phyloP scores from a whole-genome alignment of 2,888 invertebrate species.

The Leptura quadrifasciata region DNA sequence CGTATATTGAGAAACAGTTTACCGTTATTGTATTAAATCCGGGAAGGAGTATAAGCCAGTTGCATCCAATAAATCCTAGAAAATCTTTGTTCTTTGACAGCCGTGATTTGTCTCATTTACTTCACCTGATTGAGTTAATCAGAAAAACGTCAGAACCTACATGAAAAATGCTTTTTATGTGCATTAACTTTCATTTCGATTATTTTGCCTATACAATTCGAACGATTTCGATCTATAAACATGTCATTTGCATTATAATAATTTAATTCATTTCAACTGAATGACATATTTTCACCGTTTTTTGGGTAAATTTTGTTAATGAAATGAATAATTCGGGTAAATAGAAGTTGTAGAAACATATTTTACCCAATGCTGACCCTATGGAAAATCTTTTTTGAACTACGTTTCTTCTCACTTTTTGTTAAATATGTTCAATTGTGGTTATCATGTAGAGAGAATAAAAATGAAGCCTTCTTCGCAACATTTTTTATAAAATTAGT shows the following conservation, averaged over 20 bases:
- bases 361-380: no score
- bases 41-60: slow-evolving; percentile 41
- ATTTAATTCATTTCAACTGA: not conserved
- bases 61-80: slow-evolving; percentile 54
- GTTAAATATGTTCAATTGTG: no score
- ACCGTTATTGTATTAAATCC: slow-evolving; percentile 42
- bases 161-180: slow-evolving; percentile 23
- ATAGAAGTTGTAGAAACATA: no score
- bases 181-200: slow-evolving; percentile 17
- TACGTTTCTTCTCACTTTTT: no score
- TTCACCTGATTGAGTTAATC: slow-evolving; percentile 66
- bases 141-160: slow-evolving; percentile 52
- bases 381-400: no score
- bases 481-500: no score
- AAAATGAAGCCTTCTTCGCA: no score
- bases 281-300: not conserved
- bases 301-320: no score
- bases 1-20: slow-evolving; percentile 35
- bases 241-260: slow-evolving; percentile 7
- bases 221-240: not conserved
- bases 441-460: no score
- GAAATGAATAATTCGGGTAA: no score
- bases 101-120: slow-evolving; percentile 67
- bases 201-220: slow-evolving; percentile 6
- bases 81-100: slow-evolving; percentile 63